Evolutionary conservation across 2,113 vertebrate genomes (phyloP).

Genomic region (Centropus unirufus): DNA sequence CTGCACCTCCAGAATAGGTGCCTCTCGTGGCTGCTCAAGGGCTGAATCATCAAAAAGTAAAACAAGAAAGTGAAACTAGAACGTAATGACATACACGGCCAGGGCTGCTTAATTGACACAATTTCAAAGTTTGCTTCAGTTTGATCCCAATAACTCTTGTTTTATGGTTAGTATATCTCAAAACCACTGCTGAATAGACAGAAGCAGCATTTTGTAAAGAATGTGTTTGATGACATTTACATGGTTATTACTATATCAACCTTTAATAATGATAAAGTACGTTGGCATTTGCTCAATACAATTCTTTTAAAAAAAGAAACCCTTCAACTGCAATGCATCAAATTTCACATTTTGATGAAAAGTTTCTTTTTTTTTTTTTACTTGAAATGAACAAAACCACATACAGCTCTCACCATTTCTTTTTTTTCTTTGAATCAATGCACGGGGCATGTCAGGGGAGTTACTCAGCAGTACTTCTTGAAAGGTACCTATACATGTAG

Average conservation of each 20-base stretch:
- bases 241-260: not conserved
- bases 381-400: not conserved
- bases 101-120: not conserved
- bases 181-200: not conserved
- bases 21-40: not conserved
- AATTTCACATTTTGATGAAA: not conserved
- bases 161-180: not conserved
- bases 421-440: not conserved
- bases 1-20: not conserved
- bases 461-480: accelerated
- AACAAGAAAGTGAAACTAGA: not conserved
- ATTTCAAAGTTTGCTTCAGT: not conserved
- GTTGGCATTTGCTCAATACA: not conserved
- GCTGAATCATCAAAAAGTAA: not conserved
- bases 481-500: not conserved
- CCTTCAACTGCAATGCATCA: not conserved
- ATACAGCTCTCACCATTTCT: accelerated
- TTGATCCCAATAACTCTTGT: not conserved
- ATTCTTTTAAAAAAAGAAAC: not conserved
- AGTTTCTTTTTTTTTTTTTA: not conserved
- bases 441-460: not conserved
- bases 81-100: not conserved
- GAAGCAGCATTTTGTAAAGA: not conserved
- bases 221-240: not conserved
- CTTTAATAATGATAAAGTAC: not conserved